Percentiles rank a stretch among this genome's conserved stretches.
These are phyloP conservation scores for Nestor notabilis DNA, from an alignment of 2,113 vertebrate species.

Conservation along the genomic window DNA sequence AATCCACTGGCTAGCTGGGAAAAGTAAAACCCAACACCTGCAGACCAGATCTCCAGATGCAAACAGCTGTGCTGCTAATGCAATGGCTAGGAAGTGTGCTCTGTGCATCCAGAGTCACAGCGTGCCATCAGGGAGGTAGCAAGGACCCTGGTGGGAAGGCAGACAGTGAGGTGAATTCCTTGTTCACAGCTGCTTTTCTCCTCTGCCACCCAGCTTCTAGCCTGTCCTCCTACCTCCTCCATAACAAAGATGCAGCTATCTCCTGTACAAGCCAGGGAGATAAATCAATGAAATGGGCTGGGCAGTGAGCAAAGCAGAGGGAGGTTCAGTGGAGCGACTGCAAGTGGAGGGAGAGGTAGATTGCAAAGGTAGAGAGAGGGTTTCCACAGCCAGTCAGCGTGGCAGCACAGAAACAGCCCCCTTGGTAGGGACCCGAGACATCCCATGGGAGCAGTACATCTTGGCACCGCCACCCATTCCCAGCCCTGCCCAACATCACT, in stretches of 20 bases:
- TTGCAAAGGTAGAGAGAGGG: neutral
- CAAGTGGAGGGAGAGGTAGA: neutral
- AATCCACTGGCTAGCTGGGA: neutral
- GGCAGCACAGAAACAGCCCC: neutral
- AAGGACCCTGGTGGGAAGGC: fast-evolving
- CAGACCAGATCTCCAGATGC: neutral
- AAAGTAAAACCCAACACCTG: neutral
- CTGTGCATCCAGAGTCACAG: fast-evolving
- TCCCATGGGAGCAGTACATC: neutral
- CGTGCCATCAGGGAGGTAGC: neutral
- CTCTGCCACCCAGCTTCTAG: neutral
- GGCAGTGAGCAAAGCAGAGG: neutral
- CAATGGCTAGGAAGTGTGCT: fast-evolving
- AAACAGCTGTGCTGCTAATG: neutral
- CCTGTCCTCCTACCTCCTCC: neutral
- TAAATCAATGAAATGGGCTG: neutral
- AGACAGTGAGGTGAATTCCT: fast-evolving
- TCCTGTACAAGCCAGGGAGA: fast-evolving
- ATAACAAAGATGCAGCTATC: neutral
- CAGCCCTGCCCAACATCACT: neutral
- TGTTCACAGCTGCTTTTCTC: neutral
- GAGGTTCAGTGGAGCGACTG: neutral
- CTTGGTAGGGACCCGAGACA: neutral
- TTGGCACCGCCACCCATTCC: neutral
- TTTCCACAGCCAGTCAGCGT: neutral